A percentile compares a stretch with the other conserved stretches of the same genome.
phyloP scores from a whole-genome alignment of 2,113 vertebrate genomes.

The Entomyzon cyanotis region DNA sequence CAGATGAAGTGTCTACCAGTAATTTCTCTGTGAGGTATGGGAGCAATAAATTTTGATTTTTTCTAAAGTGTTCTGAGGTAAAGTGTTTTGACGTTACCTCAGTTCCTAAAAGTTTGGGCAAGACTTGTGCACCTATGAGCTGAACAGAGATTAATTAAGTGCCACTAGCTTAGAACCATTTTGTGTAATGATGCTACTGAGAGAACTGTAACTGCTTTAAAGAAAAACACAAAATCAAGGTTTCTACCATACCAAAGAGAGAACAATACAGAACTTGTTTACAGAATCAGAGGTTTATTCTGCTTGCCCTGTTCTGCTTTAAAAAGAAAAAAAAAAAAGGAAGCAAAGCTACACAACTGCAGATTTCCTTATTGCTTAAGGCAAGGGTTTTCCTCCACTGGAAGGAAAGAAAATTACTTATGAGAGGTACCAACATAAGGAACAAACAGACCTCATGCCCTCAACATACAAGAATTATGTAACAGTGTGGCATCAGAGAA shows the following conservation, averaged over 20 bases:
- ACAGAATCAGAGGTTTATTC: neutral
- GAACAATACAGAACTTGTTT: neutral
- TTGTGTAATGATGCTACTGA: neutral
- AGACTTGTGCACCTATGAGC: neutral
- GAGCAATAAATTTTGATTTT: neutral
- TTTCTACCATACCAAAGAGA: neutral
- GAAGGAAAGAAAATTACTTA: neutral
- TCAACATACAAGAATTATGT: neutral
- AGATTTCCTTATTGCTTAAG: neutral
- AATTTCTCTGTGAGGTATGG: neutral
- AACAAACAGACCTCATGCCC: neutral
- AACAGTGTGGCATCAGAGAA: neutral
- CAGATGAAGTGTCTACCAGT: neutral
- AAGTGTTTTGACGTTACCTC: neutral
- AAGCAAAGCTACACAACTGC: neutral
- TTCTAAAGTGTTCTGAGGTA: neutral
- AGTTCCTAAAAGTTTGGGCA: neutral
- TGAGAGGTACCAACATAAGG: neutral
- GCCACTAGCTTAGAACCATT: neutral
- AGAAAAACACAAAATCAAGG: neutral
- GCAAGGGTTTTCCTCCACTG: neutral
- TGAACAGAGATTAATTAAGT: neutral
- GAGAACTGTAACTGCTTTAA: neutral
- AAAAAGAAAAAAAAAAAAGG: neutral
- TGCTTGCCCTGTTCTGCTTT: accelerated